Base-by-base conservation (phyloP, 2,888 invertebrate species). In the Aporophyla lueneburgensis region DNA sequence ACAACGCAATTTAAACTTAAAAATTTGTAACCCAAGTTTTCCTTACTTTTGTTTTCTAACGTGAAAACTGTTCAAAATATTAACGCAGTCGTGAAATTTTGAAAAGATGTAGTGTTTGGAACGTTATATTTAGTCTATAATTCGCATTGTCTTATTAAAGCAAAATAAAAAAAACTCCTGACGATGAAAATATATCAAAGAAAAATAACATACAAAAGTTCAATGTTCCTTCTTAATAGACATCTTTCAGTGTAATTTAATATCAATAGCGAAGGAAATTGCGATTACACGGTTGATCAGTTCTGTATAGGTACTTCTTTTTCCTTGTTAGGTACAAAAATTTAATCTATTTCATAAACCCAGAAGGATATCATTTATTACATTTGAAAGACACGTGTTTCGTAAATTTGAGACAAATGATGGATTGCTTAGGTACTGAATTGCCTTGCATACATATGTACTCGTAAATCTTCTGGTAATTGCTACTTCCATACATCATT, bases 201-300 rank as follows among this genome's bases (percentile, higher is more conserved):
- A n/a, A 72, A 62, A 56, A 51, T 9, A 58, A 78, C 16, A n/a
- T 24, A 19, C 6, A 66, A 24, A 62, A 56, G 24, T 24, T 27
- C 24, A 78, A 56, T 63, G 19, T 61, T 33, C 21, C 2, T n/a
- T n/a, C 49, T 5, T 46, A 33, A 33, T 65, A 33, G 7, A n/a
- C 24, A 27, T 51, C 12, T 51, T 43, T 51, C 46, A 68, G 73
- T 68, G 27, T 63, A 51, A 21, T 71, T 59, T 46, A 59, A 27
- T 51, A 65, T 43, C 33, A 61, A 53, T 68, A n/a, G 46, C 21
- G 24, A 61, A 74, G 40, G 27, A 78, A 74, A 78, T 82, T 74
- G 43, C 49, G 27, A 21, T 49, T 46, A 24, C 19, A 33, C 27
- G 27, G 33, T 68, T 71, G 53, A 73, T 62, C 73, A 62, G 24